Conservation (phyloP, 1,140 invertebrate genomes). For the Dolichoris vasculosae region DNA sequence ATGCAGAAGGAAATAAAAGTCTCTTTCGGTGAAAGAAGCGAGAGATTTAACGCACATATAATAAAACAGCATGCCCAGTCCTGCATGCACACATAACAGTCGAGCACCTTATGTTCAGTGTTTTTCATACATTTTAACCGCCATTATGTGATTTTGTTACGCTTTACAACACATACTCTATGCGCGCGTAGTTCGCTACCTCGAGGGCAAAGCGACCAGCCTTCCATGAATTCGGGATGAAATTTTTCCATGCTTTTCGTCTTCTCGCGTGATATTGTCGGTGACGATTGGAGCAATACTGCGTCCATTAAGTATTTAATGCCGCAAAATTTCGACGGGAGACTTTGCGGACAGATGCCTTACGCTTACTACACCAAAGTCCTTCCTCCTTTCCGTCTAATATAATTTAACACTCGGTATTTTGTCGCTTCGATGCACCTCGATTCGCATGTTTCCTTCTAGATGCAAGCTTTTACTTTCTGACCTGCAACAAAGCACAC, state of each 20-base stretch:
- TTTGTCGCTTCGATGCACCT: neutral
- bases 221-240: neutral
- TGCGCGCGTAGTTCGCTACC: no score
- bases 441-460: neutral
- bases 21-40: neutral
- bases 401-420: no score
- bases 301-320: no score
- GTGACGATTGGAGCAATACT: neutral
- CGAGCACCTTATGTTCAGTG: slow-evolving; percentile 60
- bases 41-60: slow-evolving; percentile 34
- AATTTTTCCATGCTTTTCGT: neutral
- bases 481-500: neutral
- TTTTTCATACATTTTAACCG: slow-evolving; percentile 35
- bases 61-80: slow-evolving; percentile 9
- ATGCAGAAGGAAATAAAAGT: neutral
- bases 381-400: no score
- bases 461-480: neutral
- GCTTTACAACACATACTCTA: neutral
- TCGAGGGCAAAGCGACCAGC: no score
- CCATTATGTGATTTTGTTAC: neutral
- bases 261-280: no score
- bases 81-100: slow-evolving; percentile 62
- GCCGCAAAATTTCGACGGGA: neutral
- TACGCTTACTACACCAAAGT: neutral
- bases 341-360: neutral